Percentiles rank a stretch among this genome's conserved stretches.
phyloP scores from a whole-genome alignment of 37 sponge, comb jelly and placozoan genomes.

The Amphimedon queenslandica region DNA sequence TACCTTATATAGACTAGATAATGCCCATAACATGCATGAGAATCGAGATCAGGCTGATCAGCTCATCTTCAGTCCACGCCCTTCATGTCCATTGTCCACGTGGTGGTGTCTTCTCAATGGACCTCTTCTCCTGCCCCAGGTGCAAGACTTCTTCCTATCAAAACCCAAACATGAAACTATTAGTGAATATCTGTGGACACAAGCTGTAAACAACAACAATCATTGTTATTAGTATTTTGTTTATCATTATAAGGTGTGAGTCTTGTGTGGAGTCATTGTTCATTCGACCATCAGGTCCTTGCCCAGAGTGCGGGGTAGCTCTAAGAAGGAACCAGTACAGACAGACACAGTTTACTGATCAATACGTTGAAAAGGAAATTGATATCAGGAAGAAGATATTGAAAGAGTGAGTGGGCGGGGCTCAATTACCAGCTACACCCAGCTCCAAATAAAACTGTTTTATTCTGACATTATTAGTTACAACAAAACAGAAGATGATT shows the following conservation, averaged over 20 bases:
- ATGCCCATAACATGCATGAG: no score
- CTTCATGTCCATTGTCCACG: no score
- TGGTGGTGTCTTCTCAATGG: no score
- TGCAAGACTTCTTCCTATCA: slow-evolving; percentile 92
- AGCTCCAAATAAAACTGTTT: slow-evolving; percentile 2
- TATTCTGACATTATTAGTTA: slow-evolving; percentile 50
- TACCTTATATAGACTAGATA: no score
- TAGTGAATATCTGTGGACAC: slow-evolving; percentile 97
- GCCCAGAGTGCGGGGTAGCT: slow-evolving; percentile 80
- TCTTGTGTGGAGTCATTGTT: slow-evolving; percentile 88
- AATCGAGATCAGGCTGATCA: no score
- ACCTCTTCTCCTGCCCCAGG: slow-evolving; percentile 87
- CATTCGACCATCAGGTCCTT: slow-evolving; percentile 85
- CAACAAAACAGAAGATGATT: slow-evolving; percentile 86
- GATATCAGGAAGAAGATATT: slow-evolving; percentile 92
- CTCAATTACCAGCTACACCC: slow-evolving; percentile 10
- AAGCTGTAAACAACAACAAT: slow-evolving; percentile 60
- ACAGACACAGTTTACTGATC: slow-evolving; percentile 87
- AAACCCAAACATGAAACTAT: slow-evolving; percentile 80
- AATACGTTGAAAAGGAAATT: slow-evolving; percentile 86
- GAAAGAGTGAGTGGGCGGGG: slow-evolving; percentile 78
- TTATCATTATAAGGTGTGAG: slow-evolving; percentile 79
- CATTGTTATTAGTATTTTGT: no score
- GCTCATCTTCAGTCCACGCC: no score
- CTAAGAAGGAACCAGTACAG: slow-evolving; percentile 79